Evolutionary conservation across 2,113 vertebrate species (phyloP).

Genomic region (crab-eating macaque (Macaca fascicularis)): T2T-MFA8v1.1 NC_088387.1:50605001-50605500

Average conservation of each 20-base stretch:
- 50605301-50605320: conserved; percentile 19
- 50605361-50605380: conserved; percentile 26
- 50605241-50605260: not conserved
- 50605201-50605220: not conserved
- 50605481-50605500: not conserved
- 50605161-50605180: conserved; percentile 1
- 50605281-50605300: not conserved
- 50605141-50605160: conserved; percentile 13
- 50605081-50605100: not conserved
- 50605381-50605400: not conserved
- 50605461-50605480: not conserved
- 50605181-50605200: conserved; percentile 27
- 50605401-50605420: conserved; percentile 27
- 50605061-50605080: not conserved
- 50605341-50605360: not conserved
- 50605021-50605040: not conserved
- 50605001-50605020: too few relatives aligned
- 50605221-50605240: conserved; percentile 24
- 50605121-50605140: not conserved
- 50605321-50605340: not conserved
- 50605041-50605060: not conserved
- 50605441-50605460: conserved; percentile 34
- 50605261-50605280: not conserved
- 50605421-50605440: not conserved
- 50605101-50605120: not conserved